Conservation (phyloP, 2,113 vertebrate species). For the Hoplias malabaricus region DNA sequence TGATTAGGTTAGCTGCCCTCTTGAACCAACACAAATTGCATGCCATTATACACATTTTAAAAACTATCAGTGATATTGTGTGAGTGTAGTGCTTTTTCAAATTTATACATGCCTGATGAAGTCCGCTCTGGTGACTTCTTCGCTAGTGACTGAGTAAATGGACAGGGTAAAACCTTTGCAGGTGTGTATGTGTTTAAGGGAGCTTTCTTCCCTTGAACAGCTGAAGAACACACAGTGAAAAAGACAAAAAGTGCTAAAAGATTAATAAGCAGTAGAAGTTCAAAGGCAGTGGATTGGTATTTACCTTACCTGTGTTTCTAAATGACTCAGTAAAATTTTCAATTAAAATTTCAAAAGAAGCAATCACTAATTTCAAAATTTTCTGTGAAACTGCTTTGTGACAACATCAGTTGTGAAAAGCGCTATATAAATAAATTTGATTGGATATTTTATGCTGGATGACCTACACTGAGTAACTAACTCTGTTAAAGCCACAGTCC, state of each 20-base stretch:
- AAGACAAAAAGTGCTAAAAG: not conserved
- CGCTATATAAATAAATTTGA: too few relatives aligned
- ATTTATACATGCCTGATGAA: slow-evolving; percentile 52
- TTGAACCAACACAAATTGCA: not conserved
- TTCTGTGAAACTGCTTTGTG: too few relatives aligned
- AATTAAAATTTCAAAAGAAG: too few relatives aligned
- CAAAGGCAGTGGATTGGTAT: not conserved
- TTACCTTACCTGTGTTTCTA: too few relatives aligned
- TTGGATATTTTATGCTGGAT: too few relatives aligned
- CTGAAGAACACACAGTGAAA: slow-evolving; percentile 36
- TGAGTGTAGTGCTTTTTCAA: not conserved
- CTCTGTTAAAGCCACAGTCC: too few relatives aligned
- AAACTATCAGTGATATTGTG: not conserved
- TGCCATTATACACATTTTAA: not conserved
- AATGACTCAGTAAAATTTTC: too few relatives aligned
- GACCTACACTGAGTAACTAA: too few relatives aligned
- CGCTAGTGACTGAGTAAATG: slow-evolving; percentile 66
- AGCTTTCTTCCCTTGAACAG: slow-evolving; percentile 74
- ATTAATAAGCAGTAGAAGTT: not conserved
- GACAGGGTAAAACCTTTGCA: slow-evolving; percentile 81
- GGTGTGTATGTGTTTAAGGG: slow-evolving; percentile 85
- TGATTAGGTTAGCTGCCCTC: not conserved
- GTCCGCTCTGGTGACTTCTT: slow-evolving; percentile 63
- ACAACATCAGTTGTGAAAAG: too few relatives aligned
- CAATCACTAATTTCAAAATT: too few relatives aligned